Conservation (phyloP, 2,113 vertebrate species). For the Ammodytes marinus region DNA sequence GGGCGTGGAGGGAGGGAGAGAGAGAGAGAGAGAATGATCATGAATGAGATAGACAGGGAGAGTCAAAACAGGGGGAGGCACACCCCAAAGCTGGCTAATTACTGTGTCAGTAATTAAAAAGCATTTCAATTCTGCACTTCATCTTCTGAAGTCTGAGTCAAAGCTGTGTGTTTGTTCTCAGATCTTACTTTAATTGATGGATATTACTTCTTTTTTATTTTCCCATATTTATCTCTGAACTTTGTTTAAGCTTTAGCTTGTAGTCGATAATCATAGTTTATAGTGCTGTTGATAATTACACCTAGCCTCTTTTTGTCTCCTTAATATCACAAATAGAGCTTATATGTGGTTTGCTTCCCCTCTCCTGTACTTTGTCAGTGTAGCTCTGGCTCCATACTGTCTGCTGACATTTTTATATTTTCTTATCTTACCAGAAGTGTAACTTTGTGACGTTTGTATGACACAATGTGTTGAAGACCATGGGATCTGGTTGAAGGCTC, state of each 20-base stretch:
- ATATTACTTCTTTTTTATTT: slow-evolving; percentile 12
- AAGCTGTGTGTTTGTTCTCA: slow-evolving; percentile 22
- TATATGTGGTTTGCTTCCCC: background rate
- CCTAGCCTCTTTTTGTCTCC: background rate
- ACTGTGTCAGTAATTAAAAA: slow-evolving; percentile 74
- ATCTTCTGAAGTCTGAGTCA: slow-evolving; percentile 52
- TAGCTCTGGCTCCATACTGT: too few relatives aligned
- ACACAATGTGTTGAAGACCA: too few relatives aligned
- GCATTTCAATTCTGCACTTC: slow-evolving; percentile 54
- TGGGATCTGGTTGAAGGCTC: background rate
- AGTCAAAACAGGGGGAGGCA: slow-evolving; percentile 41
- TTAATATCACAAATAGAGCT: background rate
- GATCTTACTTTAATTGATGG: slow-evolving; percentile 5
- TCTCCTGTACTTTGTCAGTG: background rate
- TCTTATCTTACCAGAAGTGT: background rate
- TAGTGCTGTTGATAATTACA: background rate
- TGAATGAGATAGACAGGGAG: slow-evolving; percentile 46
- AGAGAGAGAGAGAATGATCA: slow-evolving; percentile 7
- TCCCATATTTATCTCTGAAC: background rate
- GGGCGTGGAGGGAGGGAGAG: slow-evolving; percentile 36
- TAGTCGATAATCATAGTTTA: background rate
- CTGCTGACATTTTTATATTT: background rate
- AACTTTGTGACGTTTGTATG: too few relatives aligned
- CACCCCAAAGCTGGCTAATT: slow-evolving; percentile 65
- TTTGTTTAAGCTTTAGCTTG: background rate